phyloP scores from a whole-genome alignment of 2,888 invertebrate species.

The Microplitis deprimator region DNA sequence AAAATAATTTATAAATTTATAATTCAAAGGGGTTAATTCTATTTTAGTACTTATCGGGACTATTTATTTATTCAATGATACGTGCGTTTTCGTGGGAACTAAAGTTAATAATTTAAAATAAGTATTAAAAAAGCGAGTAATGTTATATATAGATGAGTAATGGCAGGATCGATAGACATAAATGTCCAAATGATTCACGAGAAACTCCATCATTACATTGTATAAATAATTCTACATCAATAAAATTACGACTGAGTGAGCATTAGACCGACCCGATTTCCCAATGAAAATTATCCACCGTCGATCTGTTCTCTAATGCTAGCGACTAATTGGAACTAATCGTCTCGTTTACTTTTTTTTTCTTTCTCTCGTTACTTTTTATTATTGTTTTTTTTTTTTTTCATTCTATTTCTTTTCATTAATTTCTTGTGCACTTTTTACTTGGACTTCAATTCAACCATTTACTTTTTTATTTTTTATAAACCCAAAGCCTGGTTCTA shows the following conservation, averaged over 20 bases:
- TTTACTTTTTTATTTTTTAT: constrained; percentile 24
- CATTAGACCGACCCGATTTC: constrained; percentile 28
- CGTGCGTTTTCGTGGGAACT: constrained; percentile 12
- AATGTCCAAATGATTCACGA: constrained; percentile 20
- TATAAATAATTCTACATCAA: constrained; percentile 34
- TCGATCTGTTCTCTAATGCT: constrained; percentile 17
- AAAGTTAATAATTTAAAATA: neutral
- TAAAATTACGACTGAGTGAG: constrained; percentile 15
- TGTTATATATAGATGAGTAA: neutral
- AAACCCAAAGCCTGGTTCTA: neutral
- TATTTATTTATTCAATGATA: neutral
- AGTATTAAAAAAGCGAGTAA: neutral
- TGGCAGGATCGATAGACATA: constrained; percentile 23
- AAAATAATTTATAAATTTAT: neutral
- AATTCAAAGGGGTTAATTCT: neutral
- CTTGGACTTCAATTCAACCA: neutral
- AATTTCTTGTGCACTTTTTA: constrained; percentile 8
- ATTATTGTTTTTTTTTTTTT: constrained; percentile 18
- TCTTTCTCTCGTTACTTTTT: constrained; percentile 9
- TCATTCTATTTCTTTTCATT: constrained; percentile 11
- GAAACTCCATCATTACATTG: constrained; percentile 20
- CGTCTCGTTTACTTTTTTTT: constrained; percentile 5
- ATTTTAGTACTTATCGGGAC: neutral
- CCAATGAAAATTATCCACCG: constrained; percentile 20
- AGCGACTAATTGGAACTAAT: constrained; percentile 37